Evolutionary conservation across 1,140 invertebrate genomes (phyloP), one percentile per base, ranked within the genome.

Genomic region (Heliconius eleuchia): DNA sequence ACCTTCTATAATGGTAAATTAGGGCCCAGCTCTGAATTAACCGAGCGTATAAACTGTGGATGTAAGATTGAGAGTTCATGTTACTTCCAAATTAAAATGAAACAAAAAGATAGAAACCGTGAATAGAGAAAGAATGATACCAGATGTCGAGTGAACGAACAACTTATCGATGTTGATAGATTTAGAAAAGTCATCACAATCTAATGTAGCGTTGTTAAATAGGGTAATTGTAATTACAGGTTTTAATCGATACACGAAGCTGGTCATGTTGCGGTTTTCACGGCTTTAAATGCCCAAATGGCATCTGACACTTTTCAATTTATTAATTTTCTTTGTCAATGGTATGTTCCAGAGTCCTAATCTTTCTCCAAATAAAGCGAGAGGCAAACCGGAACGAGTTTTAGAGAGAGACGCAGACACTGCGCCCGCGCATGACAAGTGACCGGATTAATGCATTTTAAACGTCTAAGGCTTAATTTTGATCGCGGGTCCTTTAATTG

Each of bases 391-490:
- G 86, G 87, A 92, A 92, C 92, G 87, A 85, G 92, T 92, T 92
- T 92, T 90, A 89, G 91, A 92, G 84, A 82, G 88, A 83, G 89
- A 92, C 72, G 80, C 79, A 80, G 74, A 80, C 60, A 84, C 73
- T 85, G 88, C 86, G 89, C 86, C 79, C 75, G 88, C 85, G 85
- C 88, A 89, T 92, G 91, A 91, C 91, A 94, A 93, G 91, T 94
- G 89, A 92, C 88, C 90, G 91, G 92, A 93, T 94, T 93, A 94
- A 94, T 92, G 91, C 89, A 92, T 91, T 94, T 94, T 92, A 92
- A 92, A 94, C 89, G 90, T 89, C 90, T 90, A 94, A 92, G 90
- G 91, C 91, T 94, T 92, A 93, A 94, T 94, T 92, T 88, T 90
- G 91, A 90, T 91, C 86, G 90, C 87, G 85, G 88, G 80, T 85